Evolutionary conservation across 2,797 vertebrate genomes (phyloP).

Genomic region (Petrocephalus schoutedeni): DNA sequence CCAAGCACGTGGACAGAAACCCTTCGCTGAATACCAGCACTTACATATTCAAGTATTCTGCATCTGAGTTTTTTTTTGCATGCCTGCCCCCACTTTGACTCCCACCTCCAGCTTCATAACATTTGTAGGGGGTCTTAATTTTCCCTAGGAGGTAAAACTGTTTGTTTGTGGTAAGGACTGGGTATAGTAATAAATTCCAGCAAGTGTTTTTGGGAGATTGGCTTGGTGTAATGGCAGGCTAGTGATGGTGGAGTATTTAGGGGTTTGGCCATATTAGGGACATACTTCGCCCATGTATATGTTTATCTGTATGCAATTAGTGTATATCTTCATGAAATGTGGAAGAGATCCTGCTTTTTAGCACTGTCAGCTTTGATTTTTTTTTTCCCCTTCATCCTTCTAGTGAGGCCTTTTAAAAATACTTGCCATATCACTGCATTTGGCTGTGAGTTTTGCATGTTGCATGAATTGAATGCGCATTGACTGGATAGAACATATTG

Average conservation of each 20-base stretch:
- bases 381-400: not conserved
- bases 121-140: not conserved
- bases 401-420: not conserved
- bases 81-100: conserved; percentile 1
- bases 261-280: conserved; percentile 55
- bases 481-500: not conserved
- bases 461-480: not conserved
- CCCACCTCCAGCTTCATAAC: not conserved
- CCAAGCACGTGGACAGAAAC: not conserved
- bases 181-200: not conserved
- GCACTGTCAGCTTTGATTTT: not conserved
- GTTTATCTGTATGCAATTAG: conserved; percentile 32
- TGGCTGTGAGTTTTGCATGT: not conserved
- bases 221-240: conserved; percentile 2
- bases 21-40: conserved; percentile 18
- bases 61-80: not conserved
- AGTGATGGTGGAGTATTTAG: conserved; percentile 11
- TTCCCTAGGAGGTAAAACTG: not conserved
- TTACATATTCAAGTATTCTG: not conserved
- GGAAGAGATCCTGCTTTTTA: not conserved
- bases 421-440: not conserved
- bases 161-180: not conserved
- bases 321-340: conserved; percentile 17
- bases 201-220: not conserved
- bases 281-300: conserved; percentile 47